Conservation (phyloP, 2,888 invertebrate genomes). For the Trichopria drosophilae region DNA sequence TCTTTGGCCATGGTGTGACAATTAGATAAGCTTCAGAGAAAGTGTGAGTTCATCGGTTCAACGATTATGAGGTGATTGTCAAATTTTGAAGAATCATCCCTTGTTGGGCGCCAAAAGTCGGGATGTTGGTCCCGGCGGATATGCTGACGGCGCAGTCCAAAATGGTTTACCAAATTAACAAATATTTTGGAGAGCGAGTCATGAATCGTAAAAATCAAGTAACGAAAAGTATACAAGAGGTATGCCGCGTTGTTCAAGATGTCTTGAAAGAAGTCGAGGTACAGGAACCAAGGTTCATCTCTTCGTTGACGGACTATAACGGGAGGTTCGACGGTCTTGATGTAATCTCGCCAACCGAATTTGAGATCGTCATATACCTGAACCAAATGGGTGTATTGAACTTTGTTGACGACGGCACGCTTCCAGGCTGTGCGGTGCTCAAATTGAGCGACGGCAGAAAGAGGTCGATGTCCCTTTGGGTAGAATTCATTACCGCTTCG, state of each 20-base stretch:
- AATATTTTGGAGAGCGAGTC: slow-evolving; percentile 89
- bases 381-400: slow-evolving; percentile 98
- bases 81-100: too few species aligned
- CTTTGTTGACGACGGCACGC: slow-evolving; percentile 92
- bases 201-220: slow-evolving; percentile 83
- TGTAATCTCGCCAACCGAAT: slow-evolving; percentile 89
- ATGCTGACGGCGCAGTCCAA: slow-evolving; percentile 94
- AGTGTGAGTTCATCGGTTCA: too few species aligned
- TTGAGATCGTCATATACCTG: slow-evolving; percentile 90
- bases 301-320: slow-evolving; percentile 85
- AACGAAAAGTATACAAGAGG: slow-evolving; percentile 84
- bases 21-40: too few species aligned
- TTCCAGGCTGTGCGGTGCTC: slow-evolving; percentile 91
- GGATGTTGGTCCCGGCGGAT: slow-evolving; percentile 89
- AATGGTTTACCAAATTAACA: slow-evolving; percentile 93
- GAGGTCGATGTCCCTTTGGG: slow-evolving; percentile 96
- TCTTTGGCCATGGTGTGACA: too few species aligned
- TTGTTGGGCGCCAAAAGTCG: too few species aligned
- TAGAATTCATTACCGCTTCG: slow-evolving; percentile 95
- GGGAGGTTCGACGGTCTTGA: slow-evolving; percentile 91
- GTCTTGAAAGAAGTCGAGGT: slow-evolving; percentile 93
- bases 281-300: slow-evolving; percentile 92
- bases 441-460: slow-evolving; percentile 94
- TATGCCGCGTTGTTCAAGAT: slow-evolving; percentile 90
- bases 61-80: too few species aligned